Evolutionary conservation across 2,888 invertebrate genomes (phyloP).

Genomic region (Agrotis ipsilon): DNA sequence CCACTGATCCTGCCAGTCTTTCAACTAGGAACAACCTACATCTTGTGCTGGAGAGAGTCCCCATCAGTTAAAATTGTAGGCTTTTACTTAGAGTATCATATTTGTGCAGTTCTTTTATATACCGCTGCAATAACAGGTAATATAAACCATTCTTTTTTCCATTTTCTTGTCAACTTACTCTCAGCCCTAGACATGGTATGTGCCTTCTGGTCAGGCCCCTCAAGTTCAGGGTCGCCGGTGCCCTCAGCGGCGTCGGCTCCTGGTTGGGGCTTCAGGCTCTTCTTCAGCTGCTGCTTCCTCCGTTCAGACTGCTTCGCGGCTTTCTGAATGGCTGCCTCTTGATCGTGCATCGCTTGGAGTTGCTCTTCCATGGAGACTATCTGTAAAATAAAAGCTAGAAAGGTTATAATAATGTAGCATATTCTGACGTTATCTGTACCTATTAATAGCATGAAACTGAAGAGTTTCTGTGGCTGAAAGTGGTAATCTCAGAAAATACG

Average conservation of each 20-base stretch:
- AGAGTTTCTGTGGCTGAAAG: too few species aligned
- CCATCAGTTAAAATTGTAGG: too few species aligned
- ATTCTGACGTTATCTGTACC: too few species aligned
- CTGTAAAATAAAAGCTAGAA: slow-evolving; percentile 51
- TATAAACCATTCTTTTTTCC: too few species aligned
- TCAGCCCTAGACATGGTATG: slow-evolving; percentile 84
- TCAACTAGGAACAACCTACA: too few species aligned
- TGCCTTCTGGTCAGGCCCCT: slow-evolving; percentile 90
- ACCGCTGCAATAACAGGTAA: too few species aligned
- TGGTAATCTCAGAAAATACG: too few species aligned
- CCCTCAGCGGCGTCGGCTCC: slow-evolving; percentile 81
- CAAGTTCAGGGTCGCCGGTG: slow-evolving; percentile 84
- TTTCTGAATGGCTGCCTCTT: slow-evolving; percentile 89
- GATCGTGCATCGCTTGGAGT: slow-evolving; percentile 84
- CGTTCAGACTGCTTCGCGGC: slow-evolving; percentile 91
- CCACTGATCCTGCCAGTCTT: too few species aligned
- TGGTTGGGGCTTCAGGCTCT: slow-evolving; percentile 82
- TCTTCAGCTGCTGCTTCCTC: slow-evolving; percentile 89
- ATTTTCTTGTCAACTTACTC: slow-evolving; percentile 69
- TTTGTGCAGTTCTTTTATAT: too few species aligned
- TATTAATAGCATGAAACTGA: too few species aligned
- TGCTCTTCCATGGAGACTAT: slow-evolving; percentile 81
- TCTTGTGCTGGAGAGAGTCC: too few species aligned
- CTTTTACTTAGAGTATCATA: too few species aligned
- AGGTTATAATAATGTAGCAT: not conserved